A percentile compares a stretch with the other conserved stretches of the same genome.
These are phyloP conservation scores for Patella vulgata DNA, from an alignment of 1,140 invertebrate species.

Conservation along the genomic window DNA sequence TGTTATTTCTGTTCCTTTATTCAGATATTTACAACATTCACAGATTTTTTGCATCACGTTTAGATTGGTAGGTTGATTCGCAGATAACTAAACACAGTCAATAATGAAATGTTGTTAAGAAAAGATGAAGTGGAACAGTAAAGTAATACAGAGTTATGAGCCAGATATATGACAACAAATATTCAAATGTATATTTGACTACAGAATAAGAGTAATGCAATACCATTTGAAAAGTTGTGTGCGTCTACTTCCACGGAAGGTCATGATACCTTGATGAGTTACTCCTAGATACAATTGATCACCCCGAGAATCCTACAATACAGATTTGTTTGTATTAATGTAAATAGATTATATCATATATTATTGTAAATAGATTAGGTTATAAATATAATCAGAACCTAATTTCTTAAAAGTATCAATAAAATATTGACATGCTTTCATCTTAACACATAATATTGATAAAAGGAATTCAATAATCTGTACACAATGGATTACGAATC, in stretches of 20 bases:
- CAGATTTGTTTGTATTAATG: too few species aligned
- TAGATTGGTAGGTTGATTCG: too few species aligned
- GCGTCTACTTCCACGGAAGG: conserved; percentile 91
- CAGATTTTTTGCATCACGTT: too few species aligned
- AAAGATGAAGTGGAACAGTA: not conserved
- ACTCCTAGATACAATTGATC: conserved; percentile 93
- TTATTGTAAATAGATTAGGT: not conserved
- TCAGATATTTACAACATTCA: too few species aligned
- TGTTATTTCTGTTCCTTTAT: too few species aligned
- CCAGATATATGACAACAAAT: not conserved
- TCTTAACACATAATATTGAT: too few species aligned
- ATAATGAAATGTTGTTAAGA: not conserved
- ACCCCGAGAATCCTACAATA: conserved; percentile 83
- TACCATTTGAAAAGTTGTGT: conserved; percentile 95
- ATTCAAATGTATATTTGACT: not conserved
- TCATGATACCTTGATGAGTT: conserved; percentile 93
- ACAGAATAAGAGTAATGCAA: conserved; percentile 9
- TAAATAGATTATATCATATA: not conserved
- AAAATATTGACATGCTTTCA: too few species aligned
- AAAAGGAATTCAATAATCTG: too few species aligned
- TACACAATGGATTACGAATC: too few species aligned
- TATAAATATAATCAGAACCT: too few species aligned
- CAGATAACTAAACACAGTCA: not conserved
- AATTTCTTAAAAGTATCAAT: too few species aligned
- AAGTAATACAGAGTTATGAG: not conserved